These are phyloP conservation scores for Homarus americanus DNA, from an alignment of 1,140 invertebrate genomes.

Conservation along the genomic window DNA sequence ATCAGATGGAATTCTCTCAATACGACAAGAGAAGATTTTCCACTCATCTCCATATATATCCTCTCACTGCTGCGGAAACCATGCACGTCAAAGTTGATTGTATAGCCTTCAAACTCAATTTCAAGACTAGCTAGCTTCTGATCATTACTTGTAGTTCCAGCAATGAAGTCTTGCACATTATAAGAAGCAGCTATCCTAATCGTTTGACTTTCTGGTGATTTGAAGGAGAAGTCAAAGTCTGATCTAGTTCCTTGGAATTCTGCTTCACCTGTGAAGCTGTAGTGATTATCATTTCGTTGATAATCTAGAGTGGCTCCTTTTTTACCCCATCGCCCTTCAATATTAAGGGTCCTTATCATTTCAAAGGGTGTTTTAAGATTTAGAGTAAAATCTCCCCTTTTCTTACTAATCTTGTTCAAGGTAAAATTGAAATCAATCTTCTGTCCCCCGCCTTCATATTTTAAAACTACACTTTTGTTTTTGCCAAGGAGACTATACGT, in stretches of 20 bases:
- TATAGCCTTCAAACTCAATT: conserved; percentile 53
- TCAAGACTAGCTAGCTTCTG: conserved; percentile 50
- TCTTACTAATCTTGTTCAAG: conserved; percentile 33
- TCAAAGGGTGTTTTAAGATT: conserved; percentile 64
- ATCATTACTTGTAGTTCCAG: conserved; percentile 36
- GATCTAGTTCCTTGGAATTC: conserved; percentile 58
- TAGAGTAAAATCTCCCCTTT: conserved; percentile 32
- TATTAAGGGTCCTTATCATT: conserved; percentile 32
- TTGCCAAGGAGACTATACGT: conserved; percentile 47
- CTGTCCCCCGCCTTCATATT: conserved; percentile 55
- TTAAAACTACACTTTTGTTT: conserved; percentile 48
- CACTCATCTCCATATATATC: conserved; percentile 57
- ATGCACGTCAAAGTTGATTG: conserved; percentile 46
- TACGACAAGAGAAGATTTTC: conserved; percentile 22
- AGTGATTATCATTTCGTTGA: conserved; percentile 61
- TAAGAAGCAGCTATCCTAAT: conserved; percentile 64
- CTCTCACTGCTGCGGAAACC: conserved; percentile 65
- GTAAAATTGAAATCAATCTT: conserved; percentile 55
- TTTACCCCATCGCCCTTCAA: conserved; percentile 60
- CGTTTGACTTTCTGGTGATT: conserved; percentile 23
- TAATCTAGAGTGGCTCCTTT: conserved; percentile 45
- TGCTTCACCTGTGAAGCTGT: conserved; percentile 56
- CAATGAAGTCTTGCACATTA: conserved; percentile 61
- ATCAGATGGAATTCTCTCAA: conserved; percentile 44
- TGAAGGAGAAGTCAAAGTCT: conserved; percentile 61